Conservation (phyloP, 2,797 vertebrate species). For the Anguilla anguilla region DNA sequence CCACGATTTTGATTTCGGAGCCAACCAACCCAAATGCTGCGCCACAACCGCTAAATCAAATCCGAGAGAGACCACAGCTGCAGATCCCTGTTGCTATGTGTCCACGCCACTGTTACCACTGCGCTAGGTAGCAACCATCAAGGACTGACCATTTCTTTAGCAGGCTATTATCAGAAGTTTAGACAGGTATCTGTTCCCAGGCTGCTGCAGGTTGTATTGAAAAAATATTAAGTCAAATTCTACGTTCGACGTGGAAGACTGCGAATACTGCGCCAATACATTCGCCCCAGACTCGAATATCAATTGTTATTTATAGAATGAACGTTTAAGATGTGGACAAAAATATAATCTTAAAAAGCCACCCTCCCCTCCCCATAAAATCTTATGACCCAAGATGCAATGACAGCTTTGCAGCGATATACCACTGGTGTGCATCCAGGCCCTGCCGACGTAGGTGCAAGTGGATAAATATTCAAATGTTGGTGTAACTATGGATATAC, state of each 20-base stretch:
- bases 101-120: constrained; percentile 44
- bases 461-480: neutral
- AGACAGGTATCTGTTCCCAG: neutral
- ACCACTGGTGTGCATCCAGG: neutral
- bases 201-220: neutral
- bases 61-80: constrained; percentile 15
- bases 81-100: constrained; percentile 47
- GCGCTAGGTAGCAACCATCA: constrained; percentile 15
- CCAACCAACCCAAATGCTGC: constrained; percentile 28
- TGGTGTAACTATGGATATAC: neutral
- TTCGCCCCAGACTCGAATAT: neutral
- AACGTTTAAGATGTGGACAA: constrained; percentile 13
- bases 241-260: constrained; percentile 16
- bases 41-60: constrained; percentile 29
- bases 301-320: constrained; percentile 15
- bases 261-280: constrained; percentile 37
- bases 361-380: neutral
- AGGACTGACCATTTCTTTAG: neutral
- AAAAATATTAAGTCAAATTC: neutral
- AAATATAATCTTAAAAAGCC: constrained; percentile 6
- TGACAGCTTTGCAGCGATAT: neutral
- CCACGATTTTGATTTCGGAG: constrained; percentile 24
- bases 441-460: neutral
- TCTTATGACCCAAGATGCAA: constrained; percentile 13
- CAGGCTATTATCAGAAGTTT: constrained; percentile 35